Evolutionary conservation across 2,113 vertebrate species (phyloP).

Genomic region (Pseudois nayaur): DNA sequence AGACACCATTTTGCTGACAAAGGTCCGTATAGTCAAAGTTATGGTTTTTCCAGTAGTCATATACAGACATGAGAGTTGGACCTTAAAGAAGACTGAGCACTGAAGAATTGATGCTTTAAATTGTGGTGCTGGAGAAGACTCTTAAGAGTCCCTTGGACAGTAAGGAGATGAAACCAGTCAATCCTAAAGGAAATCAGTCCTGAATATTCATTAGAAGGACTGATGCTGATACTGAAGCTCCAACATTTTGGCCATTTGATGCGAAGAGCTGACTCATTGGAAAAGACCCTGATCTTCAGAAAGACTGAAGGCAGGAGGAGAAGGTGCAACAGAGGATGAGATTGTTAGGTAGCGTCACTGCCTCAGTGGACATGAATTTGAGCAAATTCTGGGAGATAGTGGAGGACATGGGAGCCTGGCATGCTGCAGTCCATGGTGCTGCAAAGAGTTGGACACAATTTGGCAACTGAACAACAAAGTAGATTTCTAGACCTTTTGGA

Average conservation of each 20-base stretch:
- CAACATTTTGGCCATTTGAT: background rate
- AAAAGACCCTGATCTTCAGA: background rate
- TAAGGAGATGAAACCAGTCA: background rate
- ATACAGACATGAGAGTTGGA: background rate
- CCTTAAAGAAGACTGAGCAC: background rate
- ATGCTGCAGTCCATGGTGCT: background rate
- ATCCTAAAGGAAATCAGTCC: background rate
- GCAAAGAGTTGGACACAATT: background rate
- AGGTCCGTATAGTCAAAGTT: background rate
- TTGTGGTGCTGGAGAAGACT: background rate
- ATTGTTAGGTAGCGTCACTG: background rate
- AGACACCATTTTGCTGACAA: background rate
- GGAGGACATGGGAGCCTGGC: background rate
- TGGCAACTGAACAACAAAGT: background rate
- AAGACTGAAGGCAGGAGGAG: background rate
- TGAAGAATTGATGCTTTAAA: background rate
- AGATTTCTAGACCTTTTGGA: conserved; percentile 1
- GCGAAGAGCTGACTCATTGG: background rate
- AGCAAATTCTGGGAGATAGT: background rate
- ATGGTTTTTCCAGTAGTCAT: background rate
- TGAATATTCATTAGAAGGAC: background rate
- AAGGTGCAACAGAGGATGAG: background rate
- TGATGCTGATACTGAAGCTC: background rate
- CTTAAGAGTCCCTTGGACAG: background rate
- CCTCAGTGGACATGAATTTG: background rate